Evolutionary conservation across 2,797 vertebrate genomes (phyloP).

Genomic region (Neopelma chrysocephalum): DNA sequence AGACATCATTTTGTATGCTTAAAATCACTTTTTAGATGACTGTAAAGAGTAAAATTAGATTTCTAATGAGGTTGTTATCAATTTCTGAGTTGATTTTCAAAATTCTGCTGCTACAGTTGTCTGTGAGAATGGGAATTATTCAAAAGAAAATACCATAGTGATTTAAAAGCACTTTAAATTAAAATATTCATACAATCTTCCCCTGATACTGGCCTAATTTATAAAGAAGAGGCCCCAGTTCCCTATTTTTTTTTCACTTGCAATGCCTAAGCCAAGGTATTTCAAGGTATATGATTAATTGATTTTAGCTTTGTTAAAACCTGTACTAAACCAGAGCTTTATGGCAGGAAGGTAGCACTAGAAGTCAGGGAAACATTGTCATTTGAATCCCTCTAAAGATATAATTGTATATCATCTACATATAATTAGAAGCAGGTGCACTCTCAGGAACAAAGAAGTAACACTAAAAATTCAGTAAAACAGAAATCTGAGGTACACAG

Average conservation of each 20-base stretch:
- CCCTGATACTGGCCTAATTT: not conserved
- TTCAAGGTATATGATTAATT: not conserved
- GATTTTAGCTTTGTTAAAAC: slow-evolving; percentile 12
- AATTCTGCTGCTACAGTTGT: not conserved
- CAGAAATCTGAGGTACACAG: not conserved
- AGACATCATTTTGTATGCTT: not conserved
- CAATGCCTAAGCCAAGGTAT: not conserved
- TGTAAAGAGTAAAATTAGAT: not conserved
- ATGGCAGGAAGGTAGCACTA: not conserved
- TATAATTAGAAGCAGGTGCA: slow-evolving; percentile 49
- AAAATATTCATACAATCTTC: not conserved
- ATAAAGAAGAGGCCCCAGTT: not conserved
- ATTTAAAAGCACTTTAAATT: not conserved
- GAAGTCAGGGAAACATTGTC: not conserved
- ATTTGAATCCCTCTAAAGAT: not conserved
- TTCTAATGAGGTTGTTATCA: not conserved
- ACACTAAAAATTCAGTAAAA: not conserved
- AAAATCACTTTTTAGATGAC: not conserved
- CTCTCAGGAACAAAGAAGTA: not conserved
- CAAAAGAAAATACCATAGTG: not conserved
- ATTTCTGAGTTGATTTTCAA: not conserved
- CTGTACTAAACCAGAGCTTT: not conserved
- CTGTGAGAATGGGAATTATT: not conserved
- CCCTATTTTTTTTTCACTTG: not conserved
- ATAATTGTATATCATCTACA: slow-evolving; percentile 49